Conservation (phyloP, 1,140 invertebrate species). For the Zaprionus kolodkinae region DNA sequence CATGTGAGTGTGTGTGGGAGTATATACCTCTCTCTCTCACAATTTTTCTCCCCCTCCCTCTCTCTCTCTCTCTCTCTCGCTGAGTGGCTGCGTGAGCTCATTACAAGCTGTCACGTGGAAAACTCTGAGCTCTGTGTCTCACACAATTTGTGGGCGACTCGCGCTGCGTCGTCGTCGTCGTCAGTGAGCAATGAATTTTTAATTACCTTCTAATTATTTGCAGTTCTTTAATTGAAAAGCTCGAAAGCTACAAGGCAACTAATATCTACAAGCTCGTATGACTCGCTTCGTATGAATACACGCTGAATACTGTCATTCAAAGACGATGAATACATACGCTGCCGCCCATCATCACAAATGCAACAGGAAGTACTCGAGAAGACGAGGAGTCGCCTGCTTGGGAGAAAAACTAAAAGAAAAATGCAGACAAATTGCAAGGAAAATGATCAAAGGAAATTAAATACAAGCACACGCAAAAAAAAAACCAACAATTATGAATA, state of each 20-base stretch:
- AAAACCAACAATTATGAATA: not conserved
- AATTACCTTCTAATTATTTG: slow-evolving; percentile 72
- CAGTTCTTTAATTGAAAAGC: slow-evolving; percentile 69
- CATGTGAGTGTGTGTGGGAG: slow-evolving; percentile 12
- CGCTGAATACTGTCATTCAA: slow-evolving; percentile 23
- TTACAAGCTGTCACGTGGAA: slow-evolving; percentile 56
- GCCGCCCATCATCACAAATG: slow-evolving; percentile 14
- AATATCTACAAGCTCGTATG: not conserved
- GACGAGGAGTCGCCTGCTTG: slow-evolving; percentile 8
- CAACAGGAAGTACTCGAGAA: slow-evolving; percentile 7
- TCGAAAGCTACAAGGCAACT: slow-evolving; percentile 21
- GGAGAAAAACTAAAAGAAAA: not conserved
- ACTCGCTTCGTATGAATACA: not conserved
- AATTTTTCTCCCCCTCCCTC: not conserved
- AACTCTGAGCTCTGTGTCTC: slow-evolving; percentile 33
- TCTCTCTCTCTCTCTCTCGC: not conserved
- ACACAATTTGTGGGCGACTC: slow-evolving; percentile 35
- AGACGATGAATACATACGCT: slow-evolving; percentile 6
- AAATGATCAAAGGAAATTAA: slow-evolving; percentile 10
- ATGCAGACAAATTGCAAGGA: slow-evolving; percentile 3
- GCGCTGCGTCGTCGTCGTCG: slow-evolving; percentile 27
- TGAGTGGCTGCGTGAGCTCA: slow-evolving; percentile 42
- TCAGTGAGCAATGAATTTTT: slow-evolving; percentile 61
- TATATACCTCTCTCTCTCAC: not conserved
- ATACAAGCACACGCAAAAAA: not conserved